Evolutionary conservation across 2,888 invertebrate genomes (phyloP).

Genomic region (Willowsia nigromaculata): DNA sequence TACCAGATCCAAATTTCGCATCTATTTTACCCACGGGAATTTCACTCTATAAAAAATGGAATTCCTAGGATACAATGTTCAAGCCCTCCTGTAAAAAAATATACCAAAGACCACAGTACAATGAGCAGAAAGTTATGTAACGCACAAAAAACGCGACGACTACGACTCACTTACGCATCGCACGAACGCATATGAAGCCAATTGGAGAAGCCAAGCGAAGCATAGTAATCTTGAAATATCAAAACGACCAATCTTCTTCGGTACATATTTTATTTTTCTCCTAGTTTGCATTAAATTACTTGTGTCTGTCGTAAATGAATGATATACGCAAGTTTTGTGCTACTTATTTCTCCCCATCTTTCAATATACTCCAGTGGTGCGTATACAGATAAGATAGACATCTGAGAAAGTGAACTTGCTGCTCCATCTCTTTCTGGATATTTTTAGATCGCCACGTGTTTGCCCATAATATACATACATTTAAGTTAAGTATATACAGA

Average conservation of each 20-base stretch:
- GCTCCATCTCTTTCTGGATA: neutral
- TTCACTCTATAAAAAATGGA: no score
- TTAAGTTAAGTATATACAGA: no score
- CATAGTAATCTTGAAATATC: neutral
- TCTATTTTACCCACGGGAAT: no score
- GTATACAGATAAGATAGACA: neutral
- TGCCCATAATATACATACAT: neutral
- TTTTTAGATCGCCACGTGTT: neutral
- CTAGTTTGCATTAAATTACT: conserved; percentile 12
- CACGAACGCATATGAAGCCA: neutral
- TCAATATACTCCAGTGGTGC: neutral
- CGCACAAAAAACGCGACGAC: neutral
- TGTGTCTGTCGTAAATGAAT: conserved; percentile 1
- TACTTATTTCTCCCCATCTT: neutral
- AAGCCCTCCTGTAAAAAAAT: no score
- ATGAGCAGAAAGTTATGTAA: neutral
- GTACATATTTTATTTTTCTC: neutral
- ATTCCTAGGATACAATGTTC: no score
- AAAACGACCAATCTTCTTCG: neutral
- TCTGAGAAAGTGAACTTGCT: neutral
- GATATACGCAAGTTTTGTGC: neutral
- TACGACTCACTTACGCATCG: neutral
- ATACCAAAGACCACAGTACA: neutral
- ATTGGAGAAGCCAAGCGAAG: neutral
- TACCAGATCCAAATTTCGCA: no score